Evolutionary conservation across 2,797 vertebrate genomes (phyloP), one percentile per base, ranked within the genome.

Genomic region (Meriones psammophilus): DNA sequence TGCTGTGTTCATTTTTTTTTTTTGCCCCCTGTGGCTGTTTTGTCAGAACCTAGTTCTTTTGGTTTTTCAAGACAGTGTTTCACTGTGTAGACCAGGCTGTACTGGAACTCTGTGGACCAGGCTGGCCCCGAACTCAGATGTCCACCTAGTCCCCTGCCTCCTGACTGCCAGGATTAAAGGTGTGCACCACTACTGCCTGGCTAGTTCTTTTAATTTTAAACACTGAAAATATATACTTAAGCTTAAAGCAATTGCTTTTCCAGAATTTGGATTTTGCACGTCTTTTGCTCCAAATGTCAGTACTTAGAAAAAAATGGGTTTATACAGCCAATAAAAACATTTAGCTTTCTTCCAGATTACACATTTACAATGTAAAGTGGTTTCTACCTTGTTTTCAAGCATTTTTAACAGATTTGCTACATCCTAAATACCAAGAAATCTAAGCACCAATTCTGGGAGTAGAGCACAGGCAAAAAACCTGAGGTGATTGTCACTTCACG

Each of bases 241-340:
- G 54, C 28, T 83, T 69, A 91, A 84, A 94, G 20, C 50, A 93
- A 46, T 83, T 94, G 5, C 94, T 62, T 83, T 18, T 74, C 22
- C 17, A 64, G 28, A 62, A 13, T 89, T 96, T 89, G 71, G 58
- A 76, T 78, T 94, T 84, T 36, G 46, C 9, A 62, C 39, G 86
- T 87, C 73, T 89, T 92, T 79, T 26, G 84, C 60, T 39, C 42
- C 42, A 88, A 46, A 87, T 83, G 50, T 92, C 46, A 84, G 26
- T 78, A 78, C 36, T 88, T 79, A 4, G 26, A 64, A 83, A 69
- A 84, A 74, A 80, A 20, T 76, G 66, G 39, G 22, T 79, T 92
- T 91, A 68, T 3, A 85, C 90, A 93, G 7, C 54, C 20, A 80
- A 9, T 56, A 36, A 74, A 92, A 89, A 60, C 5, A 42, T 73